phyloP scores from a whole-genome alignment of 1,140 invertebrate genomes.

The Cotesia typhae region DNA sequence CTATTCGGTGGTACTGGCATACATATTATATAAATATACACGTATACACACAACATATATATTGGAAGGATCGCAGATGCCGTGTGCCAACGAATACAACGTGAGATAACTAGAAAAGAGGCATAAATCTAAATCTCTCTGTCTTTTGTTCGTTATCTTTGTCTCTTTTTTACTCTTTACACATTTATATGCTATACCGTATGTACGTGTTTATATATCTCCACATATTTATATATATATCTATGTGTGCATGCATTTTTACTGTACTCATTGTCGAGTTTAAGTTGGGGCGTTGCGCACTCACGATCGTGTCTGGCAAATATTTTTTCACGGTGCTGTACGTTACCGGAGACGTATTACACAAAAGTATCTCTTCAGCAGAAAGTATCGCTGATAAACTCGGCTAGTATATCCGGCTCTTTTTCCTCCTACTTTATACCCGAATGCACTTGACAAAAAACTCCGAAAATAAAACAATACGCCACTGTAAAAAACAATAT shows the following conservation, averaged over 20 bases:
- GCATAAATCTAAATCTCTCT: constrained; percentile 34
- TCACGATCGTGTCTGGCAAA: constrained; percentile 27
- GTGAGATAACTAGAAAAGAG: constrained; percentile 37
- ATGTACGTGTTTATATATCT: neutral
- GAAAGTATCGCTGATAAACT: constrained; percentile 37
- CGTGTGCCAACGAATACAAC: constrained; percentile 32
- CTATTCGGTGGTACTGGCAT: neutral
- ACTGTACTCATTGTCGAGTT: too few species aligned
- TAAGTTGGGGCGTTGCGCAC: constrained; percentile 18
- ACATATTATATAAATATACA: neutral
- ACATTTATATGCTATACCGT: too few species aligned
- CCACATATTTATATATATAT: neutral
- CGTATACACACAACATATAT: neutral
- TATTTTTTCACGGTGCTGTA: constrained; percentile 26
- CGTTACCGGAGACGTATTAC: constrained; percentile 23
- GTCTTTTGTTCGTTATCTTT: neutral
- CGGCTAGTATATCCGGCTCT: constrained; percentile 25
- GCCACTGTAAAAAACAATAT: too few species aligned
- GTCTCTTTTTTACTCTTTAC: neutral
- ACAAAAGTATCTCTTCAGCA: constrained; percentile 36
- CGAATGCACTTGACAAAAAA: constrained; percentile 4
- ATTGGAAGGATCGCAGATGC: constrained; percentile 6
- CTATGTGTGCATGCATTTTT: too few species aligned
- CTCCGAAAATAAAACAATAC: too few species aligned
- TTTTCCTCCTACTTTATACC: constrained; percentile 15